phyloP scores from a whole-genome alignment of 2,113 vertebrate species.

The Tursiops truncatus region DNA sequence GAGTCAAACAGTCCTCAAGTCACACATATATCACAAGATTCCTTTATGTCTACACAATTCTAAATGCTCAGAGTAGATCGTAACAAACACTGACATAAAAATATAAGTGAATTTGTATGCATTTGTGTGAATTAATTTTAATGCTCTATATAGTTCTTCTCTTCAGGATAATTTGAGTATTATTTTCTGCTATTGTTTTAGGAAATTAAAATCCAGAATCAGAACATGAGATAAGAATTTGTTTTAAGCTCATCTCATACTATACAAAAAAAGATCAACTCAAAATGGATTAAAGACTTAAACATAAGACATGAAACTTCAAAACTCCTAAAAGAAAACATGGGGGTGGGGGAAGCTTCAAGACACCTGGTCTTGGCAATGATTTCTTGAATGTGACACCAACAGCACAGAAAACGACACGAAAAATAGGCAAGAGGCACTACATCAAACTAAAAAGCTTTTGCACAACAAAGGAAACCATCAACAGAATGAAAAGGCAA shows the following conservation, averaged over 20 bases:
- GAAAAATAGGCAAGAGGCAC: neutral
- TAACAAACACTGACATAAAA: neutral
- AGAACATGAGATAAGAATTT: neutral
- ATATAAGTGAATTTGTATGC: neutral
- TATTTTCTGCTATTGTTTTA: neutral
- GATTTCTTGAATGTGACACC: neutral
- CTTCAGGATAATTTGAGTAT: conserved; percentile 5
- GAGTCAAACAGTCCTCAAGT: neutral
- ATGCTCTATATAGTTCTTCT: neutral
- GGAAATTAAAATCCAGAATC: neutral
- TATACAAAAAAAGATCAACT: neutral
- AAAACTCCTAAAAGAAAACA: neutral
- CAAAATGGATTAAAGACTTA: neutral
- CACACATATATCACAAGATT: neutral
- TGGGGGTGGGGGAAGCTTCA: neutral
- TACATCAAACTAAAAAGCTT: neutral
- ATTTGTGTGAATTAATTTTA: neutral
- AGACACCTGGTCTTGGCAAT: neutral
- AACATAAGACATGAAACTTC: neutral
- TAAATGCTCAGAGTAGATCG: neutral
- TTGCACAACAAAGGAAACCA: neutral
- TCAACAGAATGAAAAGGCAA: neutral
- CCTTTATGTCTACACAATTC: neutral
- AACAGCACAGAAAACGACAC: neutral
- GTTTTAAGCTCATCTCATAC: neutral